Conservation (phyloP, 2,888 invertebrate species). For the Pristionchus japonicus region DNA sequence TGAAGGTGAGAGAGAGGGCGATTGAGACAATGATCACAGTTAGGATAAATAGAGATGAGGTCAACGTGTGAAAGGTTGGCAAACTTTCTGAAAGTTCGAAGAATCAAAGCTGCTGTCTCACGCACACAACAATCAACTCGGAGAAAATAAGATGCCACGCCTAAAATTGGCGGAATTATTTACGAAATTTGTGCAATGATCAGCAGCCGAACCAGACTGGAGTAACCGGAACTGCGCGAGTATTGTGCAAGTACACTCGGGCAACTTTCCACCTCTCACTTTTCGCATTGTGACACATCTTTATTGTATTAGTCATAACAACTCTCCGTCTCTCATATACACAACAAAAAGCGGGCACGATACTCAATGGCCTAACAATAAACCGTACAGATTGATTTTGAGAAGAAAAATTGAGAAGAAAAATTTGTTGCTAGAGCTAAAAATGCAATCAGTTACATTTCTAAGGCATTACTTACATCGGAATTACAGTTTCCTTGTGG, state of each 20-base stretch:
- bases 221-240: not conserved
- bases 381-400: not conserved
- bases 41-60: too few species aligned
- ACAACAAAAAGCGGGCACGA: conserved; percentile 9
- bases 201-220: too few species aligned
- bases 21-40: too few species aligned
- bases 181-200: too few species aligned
- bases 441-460: not conserved
- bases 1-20: too few species aligned
- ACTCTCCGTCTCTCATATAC: conserved; percentile 29
- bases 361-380: conserved; percentile 7
- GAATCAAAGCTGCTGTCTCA: too few species aligned
- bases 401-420: not conserved
- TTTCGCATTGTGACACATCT: conserved; percentile 3
- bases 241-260: not conserved
- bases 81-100: too few species aligned
- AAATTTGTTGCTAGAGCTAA: not conserved
- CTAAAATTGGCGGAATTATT: too few species aligned
- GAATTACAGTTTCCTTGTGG: not conserved
- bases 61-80: too few species aligned
- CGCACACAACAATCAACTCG: too few species aligned
- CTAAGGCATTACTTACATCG: not conserved
- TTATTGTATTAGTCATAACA: conserved; percentile 20
- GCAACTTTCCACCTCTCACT: not conserved
- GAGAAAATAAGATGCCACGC: too few species aligned